phyloP scores from a whole-genome alignment of 1,140 invertebrate species.

The Psix sp. region DNA sequence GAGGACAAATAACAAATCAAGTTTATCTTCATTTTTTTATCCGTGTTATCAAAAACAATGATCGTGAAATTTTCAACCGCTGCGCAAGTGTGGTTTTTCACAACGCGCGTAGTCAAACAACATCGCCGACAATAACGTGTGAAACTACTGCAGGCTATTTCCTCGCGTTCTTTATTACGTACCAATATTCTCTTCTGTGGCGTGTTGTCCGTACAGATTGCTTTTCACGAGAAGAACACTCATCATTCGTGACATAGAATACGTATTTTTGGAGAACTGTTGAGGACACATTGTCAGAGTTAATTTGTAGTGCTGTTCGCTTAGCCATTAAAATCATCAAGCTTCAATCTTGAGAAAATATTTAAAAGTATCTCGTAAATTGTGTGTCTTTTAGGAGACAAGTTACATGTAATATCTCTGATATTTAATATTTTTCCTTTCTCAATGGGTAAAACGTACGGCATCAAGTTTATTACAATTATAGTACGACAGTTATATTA shows the following conservation, averaged over 20 bases:
- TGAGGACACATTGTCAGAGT: slow-evolving; percentile 46
- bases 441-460: too few species aligned
- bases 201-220: slow-evolving; percentile 24
- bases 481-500: too few species aligned
- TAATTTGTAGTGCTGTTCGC: slow-evolving; percentile 50
- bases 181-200: slow-evolving; percentile 38
- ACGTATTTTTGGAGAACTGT: slow-evolving; percentile 45
- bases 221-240: slow-evolving; percentile 29
- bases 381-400: slow-evolving; percentile 55
- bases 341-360: slow-evolving; percentile 55
- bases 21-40: too few species aligned
- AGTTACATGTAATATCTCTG: slow-evolving; percentile 44
- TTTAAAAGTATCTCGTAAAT: slow-evolving; percentile 57
- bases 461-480: too few species aligned
- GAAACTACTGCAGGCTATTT: slow-evolving; percentile 52
- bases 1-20: too few species aligned
- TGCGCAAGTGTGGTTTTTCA: slow-evolving; percentile 16
- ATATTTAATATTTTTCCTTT: too few species aligned
- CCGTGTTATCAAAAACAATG: too few species aligned
- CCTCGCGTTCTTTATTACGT: slow-evolving; percentile 40
- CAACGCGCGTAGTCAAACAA: slow-evolving; percentile 22
- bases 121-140: slow-evolving; percentile 51
- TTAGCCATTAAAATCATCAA: slow-evolving; percentile 66
- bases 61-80: not conserved
- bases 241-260: slow-evolving; percentile 28